These are phyloP conservation scores for Tarsius wallacei DNA, from an alignment of 2,797 vertebrate genomes.

Conservation along the genomic window DNA sequence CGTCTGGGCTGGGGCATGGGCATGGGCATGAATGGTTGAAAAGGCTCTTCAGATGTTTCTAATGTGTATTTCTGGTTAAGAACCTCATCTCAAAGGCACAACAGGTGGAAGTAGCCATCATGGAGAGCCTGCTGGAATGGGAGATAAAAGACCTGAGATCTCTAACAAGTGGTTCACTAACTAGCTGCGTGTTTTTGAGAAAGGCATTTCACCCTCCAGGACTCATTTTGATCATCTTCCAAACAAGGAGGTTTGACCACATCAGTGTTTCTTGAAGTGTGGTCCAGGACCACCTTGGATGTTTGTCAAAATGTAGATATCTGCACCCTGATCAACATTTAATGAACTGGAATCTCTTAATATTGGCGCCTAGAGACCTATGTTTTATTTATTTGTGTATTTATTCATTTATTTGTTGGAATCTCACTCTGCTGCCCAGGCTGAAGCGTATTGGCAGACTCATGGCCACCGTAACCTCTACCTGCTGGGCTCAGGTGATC, in stretches of 20 bases:
- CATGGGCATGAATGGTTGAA: background rate
- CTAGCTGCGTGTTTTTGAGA: background rate
- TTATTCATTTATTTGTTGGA: too few species aligned
- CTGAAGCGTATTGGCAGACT: too few species aligned
- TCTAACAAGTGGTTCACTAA: background rate
- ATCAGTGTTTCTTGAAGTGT: background rate
- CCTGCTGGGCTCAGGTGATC: too few species aligned
- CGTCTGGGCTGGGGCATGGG: background rate
- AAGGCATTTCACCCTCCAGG: background rate
- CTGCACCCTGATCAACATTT: background rate
- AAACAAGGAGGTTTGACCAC: background rate
- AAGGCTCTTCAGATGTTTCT: background rate
- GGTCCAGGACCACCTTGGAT: background rate
- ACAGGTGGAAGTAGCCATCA: background rate
- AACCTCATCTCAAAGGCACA: background rate
- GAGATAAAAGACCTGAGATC: too few species aligned
- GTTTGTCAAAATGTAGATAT: background rate
- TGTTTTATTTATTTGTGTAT: background rate
- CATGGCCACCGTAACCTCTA: too few species aligned
- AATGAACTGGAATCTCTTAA: background rate
- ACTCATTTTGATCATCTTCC: background rate
- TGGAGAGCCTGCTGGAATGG: background rate
- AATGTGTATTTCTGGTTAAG: background rate
- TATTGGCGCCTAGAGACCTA: background rate
- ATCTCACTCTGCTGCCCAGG: too few species aligned